These are phyloP conservation scores for Caenorhabditis virilis DNA, from an alignment of 2,888 invertebrate genomes.

Conservation along the genomic window DNA sequence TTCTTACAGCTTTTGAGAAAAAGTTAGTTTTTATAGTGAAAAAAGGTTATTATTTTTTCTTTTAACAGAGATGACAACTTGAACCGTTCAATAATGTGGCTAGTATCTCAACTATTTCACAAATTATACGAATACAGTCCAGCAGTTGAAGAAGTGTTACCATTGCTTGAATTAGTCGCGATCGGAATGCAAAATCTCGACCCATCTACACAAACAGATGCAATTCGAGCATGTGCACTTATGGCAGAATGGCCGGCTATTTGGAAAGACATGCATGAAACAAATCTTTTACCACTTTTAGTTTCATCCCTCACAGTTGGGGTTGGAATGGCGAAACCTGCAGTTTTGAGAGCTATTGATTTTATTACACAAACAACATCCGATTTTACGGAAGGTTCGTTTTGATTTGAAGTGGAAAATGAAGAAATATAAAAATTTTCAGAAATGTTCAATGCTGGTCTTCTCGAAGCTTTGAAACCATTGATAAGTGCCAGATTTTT, in stretches of 20 bases:
- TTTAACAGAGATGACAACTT: conserved; percentile 6
- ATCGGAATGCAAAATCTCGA: conserved; percentile 15
- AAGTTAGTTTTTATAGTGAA: neutral
- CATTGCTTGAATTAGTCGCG: conserved; percentile 21
- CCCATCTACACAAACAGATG: conserved; percentile 23
- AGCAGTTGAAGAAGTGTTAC: conserved; percentile 19
- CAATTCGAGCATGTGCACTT: conserved; percentile 14
- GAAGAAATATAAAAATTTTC: neutral
- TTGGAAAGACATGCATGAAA: conserved; percentile 7
- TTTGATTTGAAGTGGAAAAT: neutral
- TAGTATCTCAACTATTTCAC: conserved; percentile 22
- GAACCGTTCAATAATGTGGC: conserved; percentile 18
- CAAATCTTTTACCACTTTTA: conserved; percentile 8
- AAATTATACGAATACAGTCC: conserved; percentile 24
- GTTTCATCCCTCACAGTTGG: conserved; percentile 15
- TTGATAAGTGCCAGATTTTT: conserved; percentile 23
- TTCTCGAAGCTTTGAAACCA: conserved; percentile 14
- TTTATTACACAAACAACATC: conserved; percentile 28
- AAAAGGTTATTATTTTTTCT: neutral
- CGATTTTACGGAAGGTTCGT: conserved; percentile 15
- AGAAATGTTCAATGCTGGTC: conserved; percentile 32
- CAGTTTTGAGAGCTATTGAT: conserved; percentile 18
- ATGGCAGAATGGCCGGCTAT: conserved; percentile 26
- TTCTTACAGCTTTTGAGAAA: conserved; percentile 4
- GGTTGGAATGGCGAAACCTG: conserved; percentile 11